These are phyloP conservation scores for Drosophila subpulchrella DNA, from an alignment of 1,140 invertebrate species.

Conservation along the genomic window DNA sequence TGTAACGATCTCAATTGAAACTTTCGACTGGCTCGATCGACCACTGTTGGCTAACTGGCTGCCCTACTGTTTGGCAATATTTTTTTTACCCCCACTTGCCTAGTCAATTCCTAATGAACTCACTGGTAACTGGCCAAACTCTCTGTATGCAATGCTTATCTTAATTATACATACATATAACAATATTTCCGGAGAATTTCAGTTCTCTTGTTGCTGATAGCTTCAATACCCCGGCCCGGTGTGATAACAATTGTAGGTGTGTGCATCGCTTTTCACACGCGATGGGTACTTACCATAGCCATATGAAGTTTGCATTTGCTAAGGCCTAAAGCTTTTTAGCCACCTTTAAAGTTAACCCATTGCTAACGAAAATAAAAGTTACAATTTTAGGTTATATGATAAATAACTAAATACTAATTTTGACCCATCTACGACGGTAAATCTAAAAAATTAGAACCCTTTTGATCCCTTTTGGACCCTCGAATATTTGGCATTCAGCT, in stretches of 20 bases:
- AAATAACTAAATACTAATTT: neutral
- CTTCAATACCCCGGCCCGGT: conserved; percentile 28
- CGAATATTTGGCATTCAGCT: no score
- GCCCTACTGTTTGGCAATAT: conserved; percentile 10
- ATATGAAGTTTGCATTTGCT: neutral
- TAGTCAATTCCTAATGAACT: conserved; percentile 50
- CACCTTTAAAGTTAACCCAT: neutral
- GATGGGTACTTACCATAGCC: conserved; percentile 15
- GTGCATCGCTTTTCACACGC: neutral
- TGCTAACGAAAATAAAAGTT: neutral
- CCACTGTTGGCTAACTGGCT: conserved; percentile 39
- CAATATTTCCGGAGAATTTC: conserved; percentile 9
- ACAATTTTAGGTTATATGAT: neutral
- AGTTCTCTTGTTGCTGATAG: conserved; percentile 56
- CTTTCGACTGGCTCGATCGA: conserved; percentile 22
- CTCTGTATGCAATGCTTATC: conserved; percentile 58
- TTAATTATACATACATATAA: conserved; percentile 17
- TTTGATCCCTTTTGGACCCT: no score
- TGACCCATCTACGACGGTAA: no score
- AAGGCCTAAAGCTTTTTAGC: neutral
- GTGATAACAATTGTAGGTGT: conserved; percentile 34
- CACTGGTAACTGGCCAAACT: neutral
- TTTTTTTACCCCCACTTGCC: conserved; percentile 11
- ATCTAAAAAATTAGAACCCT: no score
- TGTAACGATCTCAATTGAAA: neutral